These are phyloP conservation scores for Acanthurus lineatus DNA, from an alignment of 2,797 vertebrate species.

Conservation along the genomic window DNA sequence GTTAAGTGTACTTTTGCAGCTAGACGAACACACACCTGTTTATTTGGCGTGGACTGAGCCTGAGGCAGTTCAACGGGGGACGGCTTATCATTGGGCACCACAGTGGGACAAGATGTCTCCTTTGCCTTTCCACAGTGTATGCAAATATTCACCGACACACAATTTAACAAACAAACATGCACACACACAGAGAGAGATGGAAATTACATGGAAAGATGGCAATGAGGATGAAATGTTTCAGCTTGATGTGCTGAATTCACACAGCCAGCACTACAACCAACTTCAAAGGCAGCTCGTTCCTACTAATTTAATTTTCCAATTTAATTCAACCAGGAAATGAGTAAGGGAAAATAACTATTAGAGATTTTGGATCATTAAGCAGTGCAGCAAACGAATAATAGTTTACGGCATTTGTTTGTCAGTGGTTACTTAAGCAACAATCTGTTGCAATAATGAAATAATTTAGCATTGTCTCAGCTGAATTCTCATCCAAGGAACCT, in stretches of 20 bases:
- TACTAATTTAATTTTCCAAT: slow-evolving; percentile 51
- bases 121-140: slow-evolving; percentile 72
- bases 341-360: slow-evolving; percentile 35
- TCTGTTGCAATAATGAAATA: slow-evolving; percentile 35
- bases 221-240: slow-evolving; percentile 23
- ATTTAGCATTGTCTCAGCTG: slow-evolving; percentile 5
- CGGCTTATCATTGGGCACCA: slow-evolving; percentile 65
- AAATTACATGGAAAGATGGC: slow-evolving; percentile 41
- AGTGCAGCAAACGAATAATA: slow-evolving; percentile 34
- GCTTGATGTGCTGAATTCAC: slow-evolving; percentile 9
- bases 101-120: slow-evolving; percentile 64
- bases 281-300: slow-evolving; percentile 7
- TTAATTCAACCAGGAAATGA: slow-evolving; percentile 66
- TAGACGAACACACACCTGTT: slow-evolving; percentile 76
- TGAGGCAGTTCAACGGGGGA: slow-evolving; percentile 38
- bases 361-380: slow-evolving; percentile 58
- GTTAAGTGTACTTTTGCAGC: slow-evolving; percentile 29
- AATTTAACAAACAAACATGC: slow-evolving; percentile 37
- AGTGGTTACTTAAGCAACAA: slow-evolving; percentile 47
- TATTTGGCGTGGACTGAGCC: slow-evolving; percentile 47
- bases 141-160: slow-evolving; percentile 58
- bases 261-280: slow-evolving; percentile 9
- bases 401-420: slow-evolving; percentile 48
- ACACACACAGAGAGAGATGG: slow-evolving; percentile 37
- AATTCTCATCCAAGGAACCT: slow-evolving; percentile 7